A percentile compares a stretch with the other conserved stretches of the same genome.
These are phyloP conservation scores for Anticlea derivata DNA, from an alignment of 2,888 invertebrate species.

Conservation along the genomic window DNA sequence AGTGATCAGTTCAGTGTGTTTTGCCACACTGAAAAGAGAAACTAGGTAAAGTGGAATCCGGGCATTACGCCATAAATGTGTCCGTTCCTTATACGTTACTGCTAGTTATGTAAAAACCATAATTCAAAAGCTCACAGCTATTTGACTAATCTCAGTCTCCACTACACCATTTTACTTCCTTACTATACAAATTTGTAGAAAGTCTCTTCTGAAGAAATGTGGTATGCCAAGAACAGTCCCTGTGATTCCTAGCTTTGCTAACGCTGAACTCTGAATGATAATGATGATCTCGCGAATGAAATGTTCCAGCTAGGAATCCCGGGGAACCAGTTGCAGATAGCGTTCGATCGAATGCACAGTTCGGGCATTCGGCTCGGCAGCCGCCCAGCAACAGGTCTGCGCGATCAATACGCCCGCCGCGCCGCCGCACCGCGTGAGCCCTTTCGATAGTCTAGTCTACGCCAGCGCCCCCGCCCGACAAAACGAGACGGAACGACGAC, in stretches of 20 bases:
- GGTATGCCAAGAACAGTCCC: no score
- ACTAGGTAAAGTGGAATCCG: not conserved
- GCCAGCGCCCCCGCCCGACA: constrained; percentile 40
- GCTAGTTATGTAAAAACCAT: no score
- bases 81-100: not conserved
- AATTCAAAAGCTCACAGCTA: not conserved
- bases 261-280: constrained; percentile 1
- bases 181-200: no score
- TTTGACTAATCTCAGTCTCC: not conserved
- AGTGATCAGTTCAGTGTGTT: not conserved
- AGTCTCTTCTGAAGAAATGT: no score
- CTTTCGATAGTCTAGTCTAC: constrained; percentile 52
- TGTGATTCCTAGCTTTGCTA: not conserved
- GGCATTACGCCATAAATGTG: not conserved
- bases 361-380: constrained; percentile 41
- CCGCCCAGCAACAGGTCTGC: constrained; percentile 80
- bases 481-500: constrained; percentile 38
- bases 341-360: constrained; percentile 52
- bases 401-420: constrained; percentile 73
- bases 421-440: constrained; percentile 66
- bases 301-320: constrained; percentile 21
- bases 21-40: not conserved
- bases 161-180: not conserved
- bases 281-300: no score
- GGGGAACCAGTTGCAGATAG: constrained; percentile 43